phyloP scores from a whole-genome alignment of 2,113 vertebrate genomes.

The Gavia stellata region DNA sequence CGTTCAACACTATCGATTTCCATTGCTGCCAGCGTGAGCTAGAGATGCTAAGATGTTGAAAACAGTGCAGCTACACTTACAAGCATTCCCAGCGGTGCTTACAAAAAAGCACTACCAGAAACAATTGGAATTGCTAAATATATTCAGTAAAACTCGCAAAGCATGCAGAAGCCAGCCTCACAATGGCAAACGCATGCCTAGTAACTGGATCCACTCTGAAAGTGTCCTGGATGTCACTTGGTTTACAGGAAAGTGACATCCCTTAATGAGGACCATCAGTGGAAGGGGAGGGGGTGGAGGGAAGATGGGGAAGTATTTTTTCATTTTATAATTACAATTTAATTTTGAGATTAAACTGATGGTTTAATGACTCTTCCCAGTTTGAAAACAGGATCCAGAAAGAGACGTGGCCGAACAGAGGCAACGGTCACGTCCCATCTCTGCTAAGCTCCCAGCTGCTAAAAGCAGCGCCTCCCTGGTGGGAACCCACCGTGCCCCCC shows the following conservation, averaged over 20 bases:
- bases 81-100: neutral
- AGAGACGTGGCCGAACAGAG: neutral
- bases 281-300: neutral
- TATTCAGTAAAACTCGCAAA: neutral
- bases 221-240: neutral
- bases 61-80: neutral
- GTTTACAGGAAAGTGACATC: neutral
- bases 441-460: neutral
- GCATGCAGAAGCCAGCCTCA: neutral
- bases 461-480: neutral
- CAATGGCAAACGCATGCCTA: neutral
- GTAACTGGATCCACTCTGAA: neutral
- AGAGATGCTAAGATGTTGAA: neutral
- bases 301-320: neutral
- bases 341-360: neutral
- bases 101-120: neutral
- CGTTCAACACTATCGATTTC: neutral
- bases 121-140: slow-evolving; percentile 45
- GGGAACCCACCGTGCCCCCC: neutral
- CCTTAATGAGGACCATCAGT: neutral
- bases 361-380: neutral
- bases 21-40: neutral
- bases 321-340: neutral
- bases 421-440: accelerated
- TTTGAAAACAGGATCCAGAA: neutral